These are phyloP conservation scores for Homarus americanus DNA, from an alignment of 1,140 invertebrate genomes.

Conservation along the genomic window DNA sequence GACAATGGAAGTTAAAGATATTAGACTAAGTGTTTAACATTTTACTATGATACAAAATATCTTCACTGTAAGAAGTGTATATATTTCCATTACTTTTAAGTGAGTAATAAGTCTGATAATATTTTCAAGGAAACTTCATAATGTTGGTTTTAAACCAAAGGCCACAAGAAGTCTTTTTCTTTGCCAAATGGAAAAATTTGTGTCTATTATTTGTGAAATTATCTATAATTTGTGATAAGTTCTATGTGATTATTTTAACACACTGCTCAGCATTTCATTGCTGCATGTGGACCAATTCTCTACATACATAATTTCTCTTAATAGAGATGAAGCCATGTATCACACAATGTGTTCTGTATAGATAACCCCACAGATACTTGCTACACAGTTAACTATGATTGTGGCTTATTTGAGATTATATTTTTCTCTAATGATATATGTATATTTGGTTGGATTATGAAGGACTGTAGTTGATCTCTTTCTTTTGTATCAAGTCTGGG, in stretches of 20 bases:
- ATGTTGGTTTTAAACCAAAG: neutral
- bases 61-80: neutral
- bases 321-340: neutral
- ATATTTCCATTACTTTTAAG: conserved; percentile 7
- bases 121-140: neutral
- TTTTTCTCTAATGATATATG: neutral
- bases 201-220: neutral
- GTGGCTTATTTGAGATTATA: conserved; percentile 5
- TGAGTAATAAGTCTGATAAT: neutral
- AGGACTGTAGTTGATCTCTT: neutral
- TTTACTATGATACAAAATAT: neutral
- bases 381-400: neutral
- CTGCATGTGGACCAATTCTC: conserved; percentile 14
- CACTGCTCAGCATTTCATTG: conserved; percentile 16
- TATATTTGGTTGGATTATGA: neutral
- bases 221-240: conserved; percentile 2
- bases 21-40: too few species aligned
- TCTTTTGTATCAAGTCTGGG: neutral
- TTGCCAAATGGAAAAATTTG: neutral
- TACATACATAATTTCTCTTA: neutral
- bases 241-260: neutral
- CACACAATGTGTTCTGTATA: neutral
- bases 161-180: neutral
- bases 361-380: neutral
- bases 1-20: too few species aligned